Percentiles rank a stretch among this genome's conserved stretches.
Conservation (phyloP, 2,888 invertebrate genomes). For the Mythimna vitellina region DNA sequence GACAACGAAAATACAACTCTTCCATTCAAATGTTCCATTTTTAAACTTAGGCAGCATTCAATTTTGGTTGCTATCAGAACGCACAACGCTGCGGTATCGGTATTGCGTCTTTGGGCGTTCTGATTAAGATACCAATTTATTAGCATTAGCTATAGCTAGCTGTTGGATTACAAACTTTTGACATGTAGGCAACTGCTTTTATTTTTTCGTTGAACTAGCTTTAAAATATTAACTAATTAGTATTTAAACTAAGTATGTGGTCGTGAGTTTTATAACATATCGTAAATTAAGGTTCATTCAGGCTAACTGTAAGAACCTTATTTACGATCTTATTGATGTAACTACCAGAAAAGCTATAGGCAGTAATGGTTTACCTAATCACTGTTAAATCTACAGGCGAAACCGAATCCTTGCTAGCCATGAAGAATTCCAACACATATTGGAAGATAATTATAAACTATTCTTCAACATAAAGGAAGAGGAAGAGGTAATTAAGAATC, state of each 20-base stretch:
- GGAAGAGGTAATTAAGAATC: slow-evolving; percentile 74
- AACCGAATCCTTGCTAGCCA: slow-evolving; percentile 87
- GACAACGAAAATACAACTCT: no score
- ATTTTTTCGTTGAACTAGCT: background rate
- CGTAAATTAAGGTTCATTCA: no score
- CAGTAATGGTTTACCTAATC: slow-evolving; percentile 2
- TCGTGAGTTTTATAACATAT: no score
- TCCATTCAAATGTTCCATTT: no score
- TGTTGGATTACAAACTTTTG: background rate
- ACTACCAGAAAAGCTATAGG: background rate
- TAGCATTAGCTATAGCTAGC: background rate
- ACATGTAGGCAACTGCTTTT: background rate
- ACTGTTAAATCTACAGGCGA: slow-evolving; percentile 73
- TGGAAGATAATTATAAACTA: slow-evolving; percentile 92
- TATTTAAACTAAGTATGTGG: no score
- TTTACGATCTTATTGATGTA: background rate
- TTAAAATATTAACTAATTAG: no score
- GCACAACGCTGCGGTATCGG: no score
- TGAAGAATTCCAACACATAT: slow-evolving; percentile 89
- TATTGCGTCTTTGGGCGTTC: no score
- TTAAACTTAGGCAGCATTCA: no score
- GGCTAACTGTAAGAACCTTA: background rate
- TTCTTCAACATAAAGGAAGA: slow-evolving; percentile 92
- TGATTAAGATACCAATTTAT: background rate
- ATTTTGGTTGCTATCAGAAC: no score